Evolutionary conservation across 2,797 vertebrate genomes (phyloP).

Genomic region (Balearica regulorum): DNA sequence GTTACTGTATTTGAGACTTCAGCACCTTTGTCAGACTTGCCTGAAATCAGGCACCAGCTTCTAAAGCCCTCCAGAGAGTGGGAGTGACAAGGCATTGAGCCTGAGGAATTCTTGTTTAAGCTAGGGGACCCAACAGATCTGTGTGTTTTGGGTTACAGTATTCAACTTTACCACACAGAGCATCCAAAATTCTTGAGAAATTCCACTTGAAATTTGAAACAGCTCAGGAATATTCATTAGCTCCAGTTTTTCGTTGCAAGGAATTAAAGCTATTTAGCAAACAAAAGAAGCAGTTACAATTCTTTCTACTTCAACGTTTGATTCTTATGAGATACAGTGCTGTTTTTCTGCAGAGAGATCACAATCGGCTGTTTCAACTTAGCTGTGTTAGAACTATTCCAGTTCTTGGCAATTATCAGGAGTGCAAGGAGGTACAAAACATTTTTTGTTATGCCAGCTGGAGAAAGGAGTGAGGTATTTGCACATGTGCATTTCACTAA

Average conservation of each 20-base stretch:
- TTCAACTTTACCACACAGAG: background rate
- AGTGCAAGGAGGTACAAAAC: background rate
- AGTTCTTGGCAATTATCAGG: background rate
- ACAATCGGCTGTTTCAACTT: background rate
- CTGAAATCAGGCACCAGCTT: background rate
- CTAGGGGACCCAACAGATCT: background rate
- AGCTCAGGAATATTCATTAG: conserved; percentile 7
- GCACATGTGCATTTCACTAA: background rate
- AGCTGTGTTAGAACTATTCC: background rate
- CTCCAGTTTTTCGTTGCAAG: background rate
- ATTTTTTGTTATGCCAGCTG: conserved; percentile 10
- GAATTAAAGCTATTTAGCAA: conserved; percentile 18
- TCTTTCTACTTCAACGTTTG: background rate
- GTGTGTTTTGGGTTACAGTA: background rate
- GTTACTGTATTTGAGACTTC: background rate
- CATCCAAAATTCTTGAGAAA: conserved; percentile 25
- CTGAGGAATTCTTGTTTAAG: background rate
- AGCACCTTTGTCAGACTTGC: background rate
- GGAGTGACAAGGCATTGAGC: rapidly evolving
- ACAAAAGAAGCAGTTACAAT: background rate
- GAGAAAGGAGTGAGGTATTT: background rate
- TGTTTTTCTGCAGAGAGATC: background rate
- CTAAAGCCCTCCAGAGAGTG: background rate
- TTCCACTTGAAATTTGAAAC: conserved; percentile 28
- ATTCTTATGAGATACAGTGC: background rate